Percentiles rank a stretch among this genome's conserved stretches.
Conservation (phyloP, 2,113 vertebrate genomes). For the Heliornis fulica region DNA sequence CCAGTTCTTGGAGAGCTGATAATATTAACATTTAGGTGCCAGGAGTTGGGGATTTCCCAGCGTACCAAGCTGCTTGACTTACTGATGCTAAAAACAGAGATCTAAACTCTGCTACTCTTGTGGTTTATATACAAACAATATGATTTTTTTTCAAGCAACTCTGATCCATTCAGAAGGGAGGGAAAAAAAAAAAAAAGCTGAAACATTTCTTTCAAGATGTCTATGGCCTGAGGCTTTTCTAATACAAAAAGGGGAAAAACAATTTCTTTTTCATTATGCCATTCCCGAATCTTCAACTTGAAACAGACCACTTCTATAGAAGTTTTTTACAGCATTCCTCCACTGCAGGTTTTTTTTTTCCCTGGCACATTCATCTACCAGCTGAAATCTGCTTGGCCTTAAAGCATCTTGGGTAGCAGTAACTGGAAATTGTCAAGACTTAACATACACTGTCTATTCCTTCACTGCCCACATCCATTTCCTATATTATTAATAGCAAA, state of each 20-base stretch:
- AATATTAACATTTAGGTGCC: slow-evolving; percentile 17
- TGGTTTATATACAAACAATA: not conserved
- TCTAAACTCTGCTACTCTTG: not conserved
- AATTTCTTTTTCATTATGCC: slow-evolving; percentile 50
- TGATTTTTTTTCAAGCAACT: not conserved
- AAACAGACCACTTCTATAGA: slow-evolving; percentile 28
- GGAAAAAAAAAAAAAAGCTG: not conserved
- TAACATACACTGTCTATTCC: not conserved
- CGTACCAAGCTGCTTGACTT: not conserved
- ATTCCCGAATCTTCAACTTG: slow-evolving; percentile 15
- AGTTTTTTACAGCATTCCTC: slow-evolving; percentile 20
- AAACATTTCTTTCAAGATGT: slow-evolving; percentile 10
- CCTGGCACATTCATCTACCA: not conserved
- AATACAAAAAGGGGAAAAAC: slow-evolving; percentile 17
- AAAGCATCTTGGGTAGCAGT: not conserved
- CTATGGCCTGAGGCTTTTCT: slow-evolving; percentile 17
- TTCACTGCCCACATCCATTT: not conserved
- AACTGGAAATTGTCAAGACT: not conserved
- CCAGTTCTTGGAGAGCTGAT: slow-evolving; percentile 12
- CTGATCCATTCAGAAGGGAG: not conserved
- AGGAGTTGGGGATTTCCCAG: slow-evolving; percentile 36
- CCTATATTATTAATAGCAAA: not conserved
- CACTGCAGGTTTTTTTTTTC: not conserved
- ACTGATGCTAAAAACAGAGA: slow-evolving; percentile 11
- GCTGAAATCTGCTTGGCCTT: not conserved